phyloP scores from a whole-genome alignment of 2,113 vertebrate species.

The Corythornis madagascariensis region DNA sequence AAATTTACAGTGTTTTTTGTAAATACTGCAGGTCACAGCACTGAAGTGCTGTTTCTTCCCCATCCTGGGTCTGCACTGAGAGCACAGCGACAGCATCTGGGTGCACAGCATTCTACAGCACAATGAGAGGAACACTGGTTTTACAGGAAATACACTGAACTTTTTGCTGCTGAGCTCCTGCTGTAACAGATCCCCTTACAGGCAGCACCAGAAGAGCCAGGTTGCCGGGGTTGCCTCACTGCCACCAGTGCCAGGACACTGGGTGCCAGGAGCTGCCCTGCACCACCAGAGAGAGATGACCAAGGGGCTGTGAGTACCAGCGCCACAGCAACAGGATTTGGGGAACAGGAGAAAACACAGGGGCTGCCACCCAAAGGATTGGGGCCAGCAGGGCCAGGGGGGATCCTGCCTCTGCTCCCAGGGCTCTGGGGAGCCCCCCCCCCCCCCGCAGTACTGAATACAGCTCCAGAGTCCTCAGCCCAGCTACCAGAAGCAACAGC shows the following conservation, averaged over 20 bases:
- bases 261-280: accelerated
- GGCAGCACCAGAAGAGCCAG: neutral
- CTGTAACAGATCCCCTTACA: neutral
- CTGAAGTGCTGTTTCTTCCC: neutral
- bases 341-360: neutral
- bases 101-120: neutral
- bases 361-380: neutral
- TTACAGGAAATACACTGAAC: neutral
- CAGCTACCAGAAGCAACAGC: neutral
- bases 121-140: neutral
- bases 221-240: neutral
- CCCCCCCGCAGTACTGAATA: no score
- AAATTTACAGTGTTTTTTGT: neutral
- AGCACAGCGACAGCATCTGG: accelerated
- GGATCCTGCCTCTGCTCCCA: no score
- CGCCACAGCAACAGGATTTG: accelerated
- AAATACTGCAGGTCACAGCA: neutral
- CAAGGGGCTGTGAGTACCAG: accelerated
- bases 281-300: accelerated
- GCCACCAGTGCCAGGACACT: neutral
- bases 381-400: no score
- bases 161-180: neutral
- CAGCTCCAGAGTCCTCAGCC: no score
- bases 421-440: no score
- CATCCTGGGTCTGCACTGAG: neutral